phyloP scores from a whole-genome alignment of 2,113 vertebrate genomes.

The Narcine bancroftii region DNA sequence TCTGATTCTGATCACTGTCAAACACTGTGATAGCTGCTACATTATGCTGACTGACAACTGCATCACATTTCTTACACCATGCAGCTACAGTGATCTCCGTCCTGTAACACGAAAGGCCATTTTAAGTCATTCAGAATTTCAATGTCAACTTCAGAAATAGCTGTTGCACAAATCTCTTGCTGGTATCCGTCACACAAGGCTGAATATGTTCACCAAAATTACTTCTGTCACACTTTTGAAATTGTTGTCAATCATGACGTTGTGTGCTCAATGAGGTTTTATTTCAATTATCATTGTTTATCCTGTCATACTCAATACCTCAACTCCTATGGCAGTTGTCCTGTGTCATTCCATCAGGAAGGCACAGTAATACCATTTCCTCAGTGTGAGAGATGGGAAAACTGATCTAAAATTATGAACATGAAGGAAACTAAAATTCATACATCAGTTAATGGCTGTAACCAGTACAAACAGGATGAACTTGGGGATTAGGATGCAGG shows the following conservation, averaged over 20 bases:
- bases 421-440: too few relatives aligned
- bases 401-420: too few relatives aligned
- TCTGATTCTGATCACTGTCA: too few relatives aligned
- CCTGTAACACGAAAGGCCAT: not conserved
- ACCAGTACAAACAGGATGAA: too few relatives aligned
- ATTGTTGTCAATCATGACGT: not conserved
- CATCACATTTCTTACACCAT: not conserved
- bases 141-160: too few relatives aligned
- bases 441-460: too few relatives aligned
- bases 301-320: too few relatives aligned
- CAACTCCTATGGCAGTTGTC: not conserved
- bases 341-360: too few relatives aligned
- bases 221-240: not conserved
- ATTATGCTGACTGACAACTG: not conserved
- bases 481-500: too few relatives aligned
- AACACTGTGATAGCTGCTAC: not conserved
- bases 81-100: not conserved
- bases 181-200: too few relatives aligned
- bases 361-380: not conserved
- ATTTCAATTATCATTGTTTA: not conserved
- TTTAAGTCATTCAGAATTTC: not conserved
- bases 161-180: not conserved
- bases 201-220: not conserved
- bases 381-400: too few relatives aligned
- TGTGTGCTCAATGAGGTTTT: not conserved